Evolutionary conservation across 2,113 vertebrate genomes (phyloP).

Genomic region (Deroptyus accipitrinus): DNA sequence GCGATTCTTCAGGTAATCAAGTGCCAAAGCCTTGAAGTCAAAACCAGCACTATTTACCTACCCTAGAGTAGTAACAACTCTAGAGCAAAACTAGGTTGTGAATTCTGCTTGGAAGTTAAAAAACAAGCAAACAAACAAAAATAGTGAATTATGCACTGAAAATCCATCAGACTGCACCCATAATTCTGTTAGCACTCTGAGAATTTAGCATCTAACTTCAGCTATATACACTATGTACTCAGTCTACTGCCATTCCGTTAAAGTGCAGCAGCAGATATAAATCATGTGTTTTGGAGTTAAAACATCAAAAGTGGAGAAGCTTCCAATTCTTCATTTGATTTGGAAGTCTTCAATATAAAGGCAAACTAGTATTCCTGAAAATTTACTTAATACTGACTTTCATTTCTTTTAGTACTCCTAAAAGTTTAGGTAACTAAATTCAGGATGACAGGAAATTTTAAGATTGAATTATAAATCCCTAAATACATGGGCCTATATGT

Average conservation of each 20-base stretch:
- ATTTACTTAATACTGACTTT: not conserved
- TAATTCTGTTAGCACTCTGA: not conserved
- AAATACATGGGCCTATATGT: not conserved
- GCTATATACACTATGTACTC: not conserved
- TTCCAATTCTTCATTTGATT: not conserved
- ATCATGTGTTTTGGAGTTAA: not conserved
- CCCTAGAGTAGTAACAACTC: not conserved
- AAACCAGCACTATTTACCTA: not conserved
- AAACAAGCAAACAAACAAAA: not conserved
- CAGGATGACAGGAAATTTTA: not conserved
- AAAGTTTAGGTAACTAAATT: not conserved
- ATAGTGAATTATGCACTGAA: not conserved
- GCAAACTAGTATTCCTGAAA: slow-evolving; percentile 19
- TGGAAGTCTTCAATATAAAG: not conserved
- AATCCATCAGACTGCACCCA: not conserved
- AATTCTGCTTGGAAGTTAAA: not conserved
- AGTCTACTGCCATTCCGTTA: not conserved
- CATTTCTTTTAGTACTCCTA: not conserved
- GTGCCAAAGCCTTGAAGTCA: slow-evolving; percentile 17
- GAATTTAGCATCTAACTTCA: rapidly evolving
- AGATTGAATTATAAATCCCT: not conserved
- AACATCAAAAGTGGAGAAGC: not conserved
- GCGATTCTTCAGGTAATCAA: slow-evolving; percentile 46
- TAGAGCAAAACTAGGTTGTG: not conserved
- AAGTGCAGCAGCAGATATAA: not conserved